Conservation (phyloP, 2,797 vertebrate genomes). For the Chaetophractus vellerosus region DNA sequence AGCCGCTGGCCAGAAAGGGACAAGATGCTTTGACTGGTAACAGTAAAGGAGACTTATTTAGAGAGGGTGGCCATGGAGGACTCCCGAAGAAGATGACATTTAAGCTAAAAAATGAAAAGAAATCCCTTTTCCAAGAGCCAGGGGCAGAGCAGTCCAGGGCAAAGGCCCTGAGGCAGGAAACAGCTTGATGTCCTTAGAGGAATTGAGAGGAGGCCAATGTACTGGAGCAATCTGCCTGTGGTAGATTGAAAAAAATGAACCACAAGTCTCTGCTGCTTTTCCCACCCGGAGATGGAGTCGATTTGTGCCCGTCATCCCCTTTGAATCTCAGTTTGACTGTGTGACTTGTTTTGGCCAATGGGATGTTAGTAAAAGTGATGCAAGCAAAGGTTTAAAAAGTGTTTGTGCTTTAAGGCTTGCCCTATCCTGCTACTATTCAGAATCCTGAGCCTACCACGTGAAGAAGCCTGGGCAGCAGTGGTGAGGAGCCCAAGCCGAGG, state of each 20-base stretch:
- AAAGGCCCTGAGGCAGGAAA: conserved; percentile 1
- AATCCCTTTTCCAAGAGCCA: background rate
- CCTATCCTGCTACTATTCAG: background rate
- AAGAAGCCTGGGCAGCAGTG: background rate
- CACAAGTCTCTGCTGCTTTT: background rate
- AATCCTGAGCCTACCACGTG: background rate
- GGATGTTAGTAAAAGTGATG: background rate
- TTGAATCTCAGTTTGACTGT: background rate
- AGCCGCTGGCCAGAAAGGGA: background rate
- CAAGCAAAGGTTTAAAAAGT: background rate
- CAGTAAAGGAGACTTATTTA: background rate
- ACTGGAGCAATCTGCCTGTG: background rate
- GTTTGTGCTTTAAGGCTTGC: background rate
- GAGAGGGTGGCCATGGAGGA: background rate
- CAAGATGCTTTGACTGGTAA: too few species aligned
- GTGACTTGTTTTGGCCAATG: background rate
- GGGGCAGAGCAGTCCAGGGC: background rate
- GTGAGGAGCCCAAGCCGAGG: background rate
- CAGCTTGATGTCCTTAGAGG: background rate
- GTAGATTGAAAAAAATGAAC: background rate
- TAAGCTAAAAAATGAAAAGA: background rate
- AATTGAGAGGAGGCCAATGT: background rate
- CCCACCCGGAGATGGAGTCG: too few species aligned
- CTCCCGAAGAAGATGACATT: background rate
- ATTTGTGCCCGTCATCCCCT: background rate